These are phyloP conservation scores for Camelus dromedarius DNA, from an alignment of 2,113 vertebrate genomes.

Conservation along the genomic window DNA sequence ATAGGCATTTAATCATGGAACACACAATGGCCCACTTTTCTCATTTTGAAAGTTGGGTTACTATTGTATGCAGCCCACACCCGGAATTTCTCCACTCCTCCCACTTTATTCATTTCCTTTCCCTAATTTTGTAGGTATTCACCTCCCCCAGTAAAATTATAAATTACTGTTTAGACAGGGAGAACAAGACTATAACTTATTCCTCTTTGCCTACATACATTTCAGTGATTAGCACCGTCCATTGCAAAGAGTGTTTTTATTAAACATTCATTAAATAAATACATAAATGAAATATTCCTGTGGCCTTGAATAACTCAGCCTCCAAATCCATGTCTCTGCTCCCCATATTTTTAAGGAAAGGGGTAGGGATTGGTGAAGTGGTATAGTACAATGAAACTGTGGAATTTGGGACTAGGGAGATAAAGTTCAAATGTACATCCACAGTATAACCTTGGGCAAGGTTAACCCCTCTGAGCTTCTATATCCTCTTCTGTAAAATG, in stretches of 20 bases:
- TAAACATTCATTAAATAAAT: constrained; percentile 38
- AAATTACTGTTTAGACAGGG: constrained; percentile 23
- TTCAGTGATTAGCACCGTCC: not conserved
- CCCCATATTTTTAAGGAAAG: not conserved
- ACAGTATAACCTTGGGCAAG: not conserved
- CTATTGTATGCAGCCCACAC: constrained; percentile 59
- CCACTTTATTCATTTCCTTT: constrained; percentile 57
- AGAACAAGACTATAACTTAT: constrained; percentile 5
- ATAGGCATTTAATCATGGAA: not conserved
- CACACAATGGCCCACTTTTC: constrained; percentile 28
- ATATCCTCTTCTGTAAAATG: not conserved
- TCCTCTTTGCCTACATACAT: constrained; percentile 25
- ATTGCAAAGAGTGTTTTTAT: constrained; percentile 10
- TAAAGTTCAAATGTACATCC: not conserved
- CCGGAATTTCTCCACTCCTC: constrained; percentile 47
- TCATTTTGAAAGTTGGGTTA: constrained; percentile 33
- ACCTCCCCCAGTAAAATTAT: not conserved
- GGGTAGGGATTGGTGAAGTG: not conserved
- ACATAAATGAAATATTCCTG: not conserved
- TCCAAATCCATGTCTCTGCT: not conserved
- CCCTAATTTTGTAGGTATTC: constrained; percentile 13
- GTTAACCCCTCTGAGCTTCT: not conserved
- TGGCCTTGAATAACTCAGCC: not conserved
- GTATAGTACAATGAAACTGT: not conserved
- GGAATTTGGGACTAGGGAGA: not conserved